Percentiles rank a stretch among this genome's conserved stretches.
Conservation (phyloP, 2,888 invertebrate species). For the Lithophane leautieri region DNA sequence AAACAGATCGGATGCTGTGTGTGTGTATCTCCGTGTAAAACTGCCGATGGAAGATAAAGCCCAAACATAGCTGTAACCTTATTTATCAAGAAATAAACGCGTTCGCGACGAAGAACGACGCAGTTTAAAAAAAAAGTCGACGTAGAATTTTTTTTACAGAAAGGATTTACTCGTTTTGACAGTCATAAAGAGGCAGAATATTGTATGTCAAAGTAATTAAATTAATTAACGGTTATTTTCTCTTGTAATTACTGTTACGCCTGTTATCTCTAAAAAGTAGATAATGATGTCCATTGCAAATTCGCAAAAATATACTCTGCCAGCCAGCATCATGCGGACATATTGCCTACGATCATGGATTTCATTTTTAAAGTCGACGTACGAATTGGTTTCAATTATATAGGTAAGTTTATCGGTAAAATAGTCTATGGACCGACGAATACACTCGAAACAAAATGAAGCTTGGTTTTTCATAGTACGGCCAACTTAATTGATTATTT, state of each 20-base stretch:
- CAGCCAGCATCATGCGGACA: neutral
- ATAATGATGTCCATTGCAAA: neutral
- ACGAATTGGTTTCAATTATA: neutral
- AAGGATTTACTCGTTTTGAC: too few relatives aligned
- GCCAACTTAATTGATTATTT: too few relatives aligned
- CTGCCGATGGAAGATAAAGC: neutral
- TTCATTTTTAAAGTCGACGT: neutral
- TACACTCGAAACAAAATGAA: too few relatives aligned
- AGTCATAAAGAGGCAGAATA: too few relatives aligned
- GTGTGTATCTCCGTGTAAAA: neutral
- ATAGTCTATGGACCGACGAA: too few relatives aligned
- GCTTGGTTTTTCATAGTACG: too few relatives aligned
- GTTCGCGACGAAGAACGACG: too few relatives aligned
- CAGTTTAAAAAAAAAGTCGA: too few relatives aligned
- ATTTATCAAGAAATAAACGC: too few relatives aligned
- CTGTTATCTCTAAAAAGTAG: slow-evolving; percentile 5
- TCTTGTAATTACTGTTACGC: slow-evolving; percentile 22
- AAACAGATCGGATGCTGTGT: neutral
- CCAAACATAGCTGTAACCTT: too few relatives aligned
- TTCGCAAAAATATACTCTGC: neutral
- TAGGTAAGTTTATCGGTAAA: too few relatives aligned
- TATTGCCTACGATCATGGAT: neutral
- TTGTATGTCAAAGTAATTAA: slow-evolving; percentile 25
- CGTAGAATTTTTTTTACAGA: too few relatives aligned
- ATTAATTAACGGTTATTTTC: slow-evolving; percentile 17